These are phyloP conservation scores for Lineus longissimus DNA, from an alignment of 1,140 invertebrate species.

Conservation along the genomic window DNA sequence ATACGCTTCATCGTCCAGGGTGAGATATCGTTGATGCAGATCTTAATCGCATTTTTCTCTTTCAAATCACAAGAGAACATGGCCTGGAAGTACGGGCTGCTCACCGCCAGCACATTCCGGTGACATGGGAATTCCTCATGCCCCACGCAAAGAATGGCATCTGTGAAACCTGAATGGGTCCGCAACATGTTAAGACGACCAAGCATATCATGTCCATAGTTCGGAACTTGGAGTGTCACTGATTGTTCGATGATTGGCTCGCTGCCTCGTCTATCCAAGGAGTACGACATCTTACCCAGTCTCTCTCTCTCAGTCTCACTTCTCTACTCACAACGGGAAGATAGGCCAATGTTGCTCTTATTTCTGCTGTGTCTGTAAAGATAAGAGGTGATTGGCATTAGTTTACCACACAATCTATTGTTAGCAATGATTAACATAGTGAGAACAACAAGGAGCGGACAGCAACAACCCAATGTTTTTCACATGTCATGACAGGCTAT, in stretches of 20 bases:
- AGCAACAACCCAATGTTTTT: too few relatives aligned
- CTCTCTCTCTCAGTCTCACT: background rate
- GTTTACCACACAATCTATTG: too few relatives aligned
- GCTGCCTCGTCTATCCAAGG: conserved; percentile 21
- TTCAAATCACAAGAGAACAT: conserved; percentile 56
- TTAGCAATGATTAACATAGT: too few relatives aligned
- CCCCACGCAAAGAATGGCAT: conserved; percentile 47
- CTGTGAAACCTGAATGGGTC: conserved; percentile 39
- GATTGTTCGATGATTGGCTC: conserved; percentile 21
- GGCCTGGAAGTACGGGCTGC: conserved; percentile 55
- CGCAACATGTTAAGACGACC: conserved; percentile 41
- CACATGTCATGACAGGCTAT: too few relatives aligned
- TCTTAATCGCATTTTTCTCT: conserved; percentile 47
- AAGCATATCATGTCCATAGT: conserved; percentile 40
- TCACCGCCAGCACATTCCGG: conserved; percentile 51
- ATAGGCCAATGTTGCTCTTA: too few relatives aligned
- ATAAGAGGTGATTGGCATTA: too few relatives aligned
- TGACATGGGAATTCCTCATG: conserved; percentile 54
- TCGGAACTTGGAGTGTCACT: conserved; percentile 30
- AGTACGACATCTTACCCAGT: background rate
- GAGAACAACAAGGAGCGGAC: too few relatives aligned
- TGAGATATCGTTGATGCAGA: conserved; percentile 50
- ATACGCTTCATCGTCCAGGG: conserved; percentile 52
- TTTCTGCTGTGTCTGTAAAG: too few relatives aligned
- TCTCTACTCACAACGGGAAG: too few relatives aligned